A percentile compares a stretch with the other conserved stretches of the same genome.
Conservation (phyloP, 2,797 vertebrate species). For the Ptychadena robeensis region DNA sequence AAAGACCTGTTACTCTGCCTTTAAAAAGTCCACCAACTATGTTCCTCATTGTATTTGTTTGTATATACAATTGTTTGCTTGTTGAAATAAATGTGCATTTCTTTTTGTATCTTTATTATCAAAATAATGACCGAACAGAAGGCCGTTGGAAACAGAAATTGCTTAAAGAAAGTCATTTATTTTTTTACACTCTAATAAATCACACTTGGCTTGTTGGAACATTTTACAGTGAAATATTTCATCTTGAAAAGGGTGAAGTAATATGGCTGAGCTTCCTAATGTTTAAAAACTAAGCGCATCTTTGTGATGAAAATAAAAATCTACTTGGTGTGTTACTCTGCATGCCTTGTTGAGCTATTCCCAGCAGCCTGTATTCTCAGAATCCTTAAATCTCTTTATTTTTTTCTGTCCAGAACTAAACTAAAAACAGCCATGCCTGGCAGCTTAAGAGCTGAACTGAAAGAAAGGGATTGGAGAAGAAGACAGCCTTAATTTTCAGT, state of each 20-base stretch:
- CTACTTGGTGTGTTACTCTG: not conserved
- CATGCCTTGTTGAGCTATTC: not conserved
- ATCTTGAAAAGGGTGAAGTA: conserved; percentile 10
- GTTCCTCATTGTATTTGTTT: not conserved
- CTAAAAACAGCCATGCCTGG: not conserved
- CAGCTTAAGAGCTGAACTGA: not conserved
- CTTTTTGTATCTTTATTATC: conserved; percentile 22
- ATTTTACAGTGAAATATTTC: conserved; percentile 17
- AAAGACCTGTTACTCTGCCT: too few species aligned
- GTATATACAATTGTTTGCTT: not conserved
- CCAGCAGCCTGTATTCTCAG: not conserved
- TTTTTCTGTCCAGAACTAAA: not conserved
- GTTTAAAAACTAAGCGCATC: not conserved
- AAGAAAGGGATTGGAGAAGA: not conserved
- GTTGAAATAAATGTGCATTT: conserved; percentile 18
- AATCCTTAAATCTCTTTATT: not conserved
- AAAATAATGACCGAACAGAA: conserved; percentile 16
- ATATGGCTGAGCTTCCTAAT: not conserved
- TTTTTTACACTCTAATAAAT: conserved; percentile 38
- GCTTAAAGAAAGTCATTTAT: conserved; percentile 24
- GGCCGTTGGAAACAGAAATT: conserved; percentile 16
- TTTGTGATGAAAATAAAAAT: not conserved
- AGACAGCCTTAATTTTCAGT: not conserved
- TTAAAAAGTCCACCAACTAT: too few species aligned
- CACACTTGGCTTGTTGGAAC: conserved; percentile 26